Evolutionary conservation across 2,888 invertebrate genomes (phyloP).

Genomic region (Conus canariensis): DNA sequence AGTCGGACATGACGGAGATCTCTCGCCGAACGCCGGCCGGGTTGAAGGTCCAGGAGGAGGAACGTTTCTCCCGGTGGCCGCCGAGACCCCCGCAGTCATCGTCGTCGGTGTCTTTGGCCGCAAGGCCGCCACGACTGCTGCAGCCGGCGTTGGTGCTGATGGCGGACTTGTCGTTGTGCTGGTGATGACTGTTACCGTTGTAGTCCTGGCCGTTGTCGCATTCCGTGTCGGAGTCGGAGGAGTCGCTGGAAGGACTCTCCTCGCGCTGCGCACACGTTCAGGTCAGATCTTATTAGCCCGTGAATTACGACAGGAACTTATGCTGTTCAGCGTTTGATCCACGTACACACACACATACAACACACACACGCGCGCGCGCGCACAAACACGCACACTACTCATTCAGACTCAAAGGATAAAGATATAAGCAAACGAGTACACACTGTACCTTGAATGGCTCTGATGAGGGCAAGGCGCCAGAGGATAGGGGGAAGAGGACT

Average conservation of each 20-base stretch:
- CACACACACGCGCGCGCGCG: too few species aligned
- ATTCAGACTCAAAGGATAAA: too few species aligned
- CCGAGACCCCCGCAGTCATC: constrained; percentile 23
- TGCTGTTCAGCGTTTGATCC: too few species aligned
- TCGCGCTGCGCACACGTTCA: constrained; percentile 13
- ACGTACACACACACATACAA: too few species aligned
- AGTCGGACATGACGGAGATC: constrained; percentile 38
- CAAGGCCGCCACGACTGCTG: background rate
- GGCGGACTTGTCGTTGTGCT: background rate
- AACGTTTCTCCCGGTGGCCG: background rate
- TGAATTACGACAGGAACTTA: too few species aligned
- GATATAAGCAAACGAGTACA: too few species aligned
- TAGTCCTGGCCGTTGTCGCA: constrained; percentile 18
- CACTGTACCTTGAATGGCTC: too few species aligned
- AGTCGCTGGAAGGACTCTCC: constrained; percentile 39
- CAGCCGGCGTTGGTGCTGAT: background rate
- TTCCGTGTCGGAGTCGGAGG: constrained; percentile 26
- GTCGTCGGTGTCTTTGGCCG: background rate
- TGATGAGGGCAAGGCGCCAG: too few species aligned
- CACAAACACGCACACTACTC: too few species aligned
- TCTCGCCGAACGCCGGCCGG: constrained; percentile 35
- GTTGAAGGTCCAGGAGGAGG: constrained; percentile 38
- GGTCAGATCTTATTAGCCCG: too few species aligned
- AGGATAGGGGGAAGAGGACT: too few species aligned
- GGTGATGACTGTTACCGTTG: constrained; percentile 4